phyloP scores from a whole-genome alignment of 2,113 vertebrate genomes.

The Nannobrachium achirus region DNA sequence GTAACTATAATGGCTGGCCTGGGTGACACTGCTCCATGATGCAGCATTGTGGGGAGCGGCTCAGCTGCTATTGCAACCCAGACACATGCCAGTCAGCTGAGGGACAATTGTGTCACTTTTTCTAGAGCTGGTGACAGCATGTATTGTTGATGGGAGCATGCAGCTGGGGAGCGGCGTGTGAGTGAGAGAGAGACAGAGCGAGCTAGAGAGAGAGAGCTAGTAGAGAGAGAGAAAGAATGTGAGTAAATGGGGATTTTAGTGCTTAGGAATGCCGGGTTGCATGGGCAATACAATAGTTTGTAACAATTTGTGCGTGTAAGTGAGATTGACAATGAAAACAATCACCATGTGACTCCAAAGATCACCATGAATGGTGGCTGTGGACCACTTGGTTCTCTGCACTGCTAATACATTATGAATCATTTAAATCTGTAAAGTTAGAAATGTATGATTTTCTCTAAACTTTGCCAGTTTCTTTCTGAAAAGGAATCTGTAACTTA shows the following conservation, averaged over 20 bases:
- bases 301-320: background rate
- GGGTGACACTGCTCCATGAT: slow-evolving; percentile 38
- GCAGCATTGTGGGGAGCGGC: slow-evolving; percentile 2
- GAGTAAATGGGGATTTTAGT: slow-evolving; percentile 19
- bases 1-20: slow-evolving; percentile 1
- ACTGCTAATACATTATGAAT: no score
- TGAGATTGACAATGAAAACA: slow-evolving; percentile 52
- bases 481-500: no score
- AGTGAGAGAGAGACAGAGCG: slow-evolving; percentile 22
- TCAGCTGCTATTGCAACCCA: slow-evolving; percentile 3
- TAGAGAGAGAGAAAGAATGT: no score
- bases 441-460: no score
- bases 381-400: slow-evolving; percentile 46
- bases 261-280: slow-evolving; percentile 57
- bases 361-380: slow-evolving; percentile 58
- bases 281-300: slow-evolving; percentile 28
- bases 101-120: slow-evolving; percentile 60
- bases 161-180: slow-evolving; percentile 29
- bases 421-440: no score
- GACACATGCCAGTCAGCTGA: slow-evolving; percentile 62
- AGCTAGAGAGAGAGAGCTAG: no score
- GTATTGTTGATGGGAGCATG: slow-evolving; percentile 49
- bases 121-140: slow-evolving; percentile 56
- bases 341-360: slow-evolving; percentile 50
- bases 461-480: no score